Evolutionary conservation across 2,797 vertebrate genomes (phyloP), one percentile per base, ranked within the genome.

Genomic region (Phataginus tricuspis): DNA sequence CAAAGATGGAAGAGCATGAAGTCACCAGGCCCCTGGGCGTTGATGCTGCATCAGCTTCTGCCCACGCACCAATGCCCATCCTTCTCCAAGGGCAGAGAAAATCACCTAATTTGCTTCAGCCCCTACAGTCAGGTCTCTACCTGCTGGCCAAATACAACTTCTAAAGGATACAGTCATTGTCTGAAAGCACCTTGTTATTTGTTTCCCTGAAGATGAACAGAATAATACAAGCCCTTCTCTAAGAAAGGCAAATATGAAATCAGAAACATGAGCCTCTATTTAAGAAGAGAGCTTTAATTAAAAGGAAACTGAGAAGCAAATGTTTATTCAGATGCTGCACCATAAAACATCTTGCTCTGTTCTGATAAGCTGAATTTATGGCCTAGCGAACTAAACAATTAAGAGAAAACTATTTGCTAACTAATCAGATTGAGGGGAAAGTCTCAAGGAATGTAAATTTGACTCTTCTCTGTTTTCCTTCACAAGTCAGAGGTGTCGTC

Each of bases 241-340:
- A 57, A 55, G 21, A 86, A 51, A 74, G n/a, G 55, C 71, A 80
- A 96, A 89, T 39, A 68, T 1, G 29, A 72, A 94, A 74, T 92
- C 85, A 90, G 34, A 79, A 93, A 51, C 53, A 78, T 2, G 14
- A 91, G 69, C 69, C 29, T 93, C 82, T 45, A 57, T 74, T 79
- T 79, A 78, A 87, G 89, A 51, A 69, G 84, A 63, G 71, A 79
- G n/a, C 74, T 82, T 95, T 94, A 86, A 90, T 95, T 82, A 94
- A 86, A 91, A 83, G 78, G 27, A 72, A 86, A 83, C 31, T 25
- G 49, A 45, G 82, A 63, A 93, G 64, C 51, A 66, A 90, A 86
- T 84, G 92, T 94, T 95, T 85, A 75, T 75, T 85, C 64, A 51
- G 64, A 19, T 14, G 53, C 45, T 91, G 12, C 25, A 69, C 83